Percentiles rank a stretch among this genome's conserved stretches.
These are phyloP conservation scores for Sander lucioperca DNA, from an alignment of 2,113 vertebrate genomes.

Conservation along the genomic window DNA sequence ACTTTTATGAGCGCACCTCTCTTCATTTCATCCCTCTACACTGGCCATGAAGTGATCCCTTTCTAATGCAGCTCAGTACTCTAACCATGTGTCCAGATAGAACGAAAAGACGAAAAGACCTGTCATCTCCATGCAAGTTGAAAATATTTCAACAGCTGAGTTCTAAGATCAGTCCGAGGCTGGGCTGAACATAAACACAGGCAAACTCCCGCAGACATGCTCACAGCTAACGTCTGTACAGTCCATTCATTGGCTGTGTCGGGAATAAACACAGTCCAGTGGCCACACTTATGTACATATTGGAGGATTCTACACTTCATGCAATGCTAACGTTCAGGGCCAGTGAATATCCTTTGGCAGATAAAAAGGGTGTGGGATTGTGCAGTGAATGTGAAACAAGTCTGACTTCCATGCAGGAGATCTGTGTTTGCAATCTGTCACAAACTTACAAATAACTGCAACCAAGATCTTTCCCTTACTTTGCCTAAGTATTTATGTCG, in stretches of 20 bases:
- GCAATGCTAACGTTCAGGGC: neutral
- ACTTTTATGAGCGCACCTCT: too few species aligned
- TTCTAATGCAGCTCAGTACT: neutral
- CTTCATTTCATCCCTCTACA: neutral
- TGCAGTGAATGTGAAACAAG: too few species aligned
- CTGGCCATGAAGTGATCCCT: neutral
- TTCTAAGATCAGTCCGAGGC: neutral
- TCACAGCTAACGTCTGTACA: neutral
- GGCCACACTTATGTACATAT: neutral
- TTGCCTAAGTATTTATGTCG: neutral
- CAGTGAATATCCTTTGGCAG: too few species aligned
- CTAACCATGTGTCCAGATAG: neutral
- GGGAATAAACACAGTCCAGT: neutral
- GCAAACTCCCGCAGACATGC: neutral
- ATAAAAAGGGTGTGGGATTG: too few species aligned
- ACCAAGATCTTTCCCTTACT: neutral
- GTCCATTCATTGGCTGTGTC: neutral
- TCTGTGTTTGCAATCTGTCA: too few species aligned
- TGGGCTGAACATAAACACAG: neutral
- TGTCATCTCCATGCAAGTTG: too few species aligned
- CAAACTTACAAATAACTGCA: neutral
- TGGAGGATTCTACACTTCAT: neutral
- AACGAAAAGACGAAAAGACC: neutral
- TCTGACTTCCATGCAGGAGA: too few species aligned
- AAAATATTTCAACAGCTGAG: neutral